Evolutionary conservation across 1,140 invertebrate species (phyloP), one percentile per base, ranked within the genome.

Genomic region (Manduca sexta): DNA sequence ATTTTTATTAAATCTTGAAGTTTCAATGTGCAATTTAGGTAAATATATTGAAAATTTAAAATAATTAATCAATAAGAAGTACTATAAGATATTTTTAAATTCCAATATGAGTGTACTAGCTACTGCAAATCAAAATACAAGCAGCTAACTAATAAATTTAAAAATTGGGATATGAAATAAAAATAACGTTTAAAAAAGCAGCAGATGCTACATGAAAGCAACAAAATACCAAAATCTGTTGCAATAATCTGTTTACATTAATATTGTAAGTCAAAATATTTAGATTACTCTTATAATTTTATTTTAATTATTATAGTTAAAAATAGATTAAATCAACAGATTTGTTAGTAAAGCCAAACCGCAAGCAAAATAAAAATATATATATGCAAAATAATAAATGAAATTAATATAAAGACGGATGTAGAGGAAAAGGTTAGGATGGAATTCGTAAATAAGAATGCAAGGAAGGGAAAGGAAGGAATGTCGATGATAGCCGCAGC

Each of bases 101-200:
- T n/a, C 11, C 6, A 34, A 11, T 34, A 34, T 8, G 6, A 34
- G 3, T 13, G n/a, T 34, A 11, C 3, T 11, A 34, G n/a, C 21
- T 26, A 26, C 8, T 26, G 33, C 33, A 34, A 13, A 12, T 34
- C 11, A 12, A 34, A 34, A 3, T 34, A 34, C 33, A 34, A 34
- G 13, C 21, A 26, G 21, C 21, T 34, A 67, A 98, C 97, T 98
- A 62, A 80, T 86, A 87, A 68, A 55, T 57, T 69, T 30, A 66
- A 42, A 40, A 53, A 42, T 38, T 29, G n/a, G 11, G 11, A 11
- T 30, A 42, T 14, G 2, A 42, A 14, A 26, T 39, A 39, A 34
- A n/a, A 42, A 42, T 30, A 42, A 42, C 26, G 12, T 29, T 17
- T 6, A 42, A 42, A 18, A 42, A 42, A 30, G 40, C 40, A 18